These are phyloP conservation scores for Spongilla lacustris DNA, from an alignment of 37 sponge, comb jelly and placozoan species.

Conservation along the genomic window DNA sequence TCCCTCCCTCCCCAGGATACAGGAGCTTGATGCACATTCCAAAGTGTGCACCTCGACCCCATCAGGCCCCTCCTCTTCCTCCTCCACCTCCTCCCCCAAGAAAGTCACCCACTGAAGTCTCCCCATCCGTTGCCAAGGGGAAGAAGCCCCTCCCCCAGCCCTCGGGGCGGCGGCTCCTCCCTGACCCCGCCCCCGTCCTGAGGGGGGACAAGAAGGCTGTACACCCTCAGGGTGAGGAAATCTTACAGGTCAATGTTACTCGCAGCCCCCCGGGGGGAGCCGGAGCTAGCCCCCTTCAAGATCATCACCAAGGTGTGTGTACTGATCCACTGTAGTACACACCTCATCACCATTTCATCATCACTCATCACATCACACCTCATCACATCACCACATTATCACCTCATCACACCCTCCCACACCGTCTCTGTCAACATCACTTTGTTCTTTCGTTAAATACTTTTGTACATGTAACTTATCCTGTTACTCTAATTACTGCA, in stretches of 20 bases:
- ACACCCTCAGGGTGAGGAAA: neutral
- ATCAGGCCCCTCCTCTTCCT: too few species aligned
- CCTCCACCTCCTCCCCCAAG: neutral
- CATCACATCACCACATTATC: too few species aligned
- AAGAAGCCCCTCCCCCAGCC: neutral
- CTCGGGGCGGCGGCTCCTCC: neutral
- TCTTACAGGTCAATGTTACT: conserved; percentile 67
- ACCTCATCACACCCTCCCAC: neutral
- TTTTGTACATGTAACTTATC: too few species aligned
- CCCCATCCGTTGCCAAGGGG: neutral
- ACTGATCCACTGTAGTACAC: neutral
- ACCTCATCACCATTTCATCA: neutral
- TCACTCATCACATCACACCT: neutral
- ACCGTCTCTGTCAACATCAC: neutral
- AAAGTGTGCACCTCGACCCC: conserved; percentile 42
- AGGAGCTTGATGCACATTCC: conserved; percentile 66
- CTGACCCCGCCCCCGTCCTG: neutral
- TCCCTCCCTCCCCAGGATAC: conserved; percentile 28
- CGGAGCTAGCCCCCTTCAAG: conserved; percentile 83
- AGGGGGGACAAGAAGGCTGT: neutral
- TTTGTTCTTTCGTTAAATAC: too few species aligned
- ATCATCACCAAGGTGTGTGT: conserved; percentile 74
- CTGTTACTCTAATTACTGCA: neutral
- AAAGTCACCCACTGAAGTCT: neutral
- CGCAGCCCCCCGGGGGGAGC: conserved; percentile 46